Percentiles rank a stretch among this genome's conserved stretches.
Evolutionary conservation across 1,140 invertebrate genomes (phyloP).

Genomic region (Calosoma granatense): DNA sequence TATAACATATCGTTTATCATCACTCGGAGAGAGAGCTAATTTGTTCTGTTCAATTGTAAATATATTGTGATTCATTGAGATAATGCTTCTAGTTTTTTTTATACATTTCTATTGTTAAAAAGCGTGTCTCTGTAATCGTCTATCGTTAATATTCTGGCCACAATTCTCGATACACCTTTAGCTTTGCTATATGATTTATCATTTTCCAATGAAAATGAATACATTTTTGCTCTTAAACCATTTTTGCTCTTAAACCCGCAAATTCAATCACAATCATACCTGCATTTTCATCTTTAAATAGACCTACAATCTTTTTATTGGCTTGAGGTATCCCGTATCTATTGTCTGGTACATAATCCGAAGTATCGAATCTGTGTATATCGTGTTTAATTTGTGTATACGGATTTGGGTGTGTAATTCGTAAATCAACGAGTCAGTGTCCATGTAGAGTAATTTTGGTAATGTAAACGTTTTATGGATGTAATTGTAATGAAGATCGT

Average conservation of each 20-base stretch:
- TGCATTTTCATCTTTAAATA: conserved; percentile 1
- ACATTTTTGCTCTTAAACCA: neutral
- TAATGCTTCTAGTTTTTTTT: neutral
- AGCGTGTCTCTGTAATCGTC: neutral
- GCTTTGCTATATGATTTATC: neutral
- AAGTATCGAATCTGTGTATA: conserved; percentile 10
- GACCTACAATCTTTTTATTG: neutral
- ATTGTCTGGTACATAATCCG: neutral
- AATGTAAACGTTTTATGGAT: too few species aligned
- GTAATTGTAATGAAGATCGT: too few species aligned
- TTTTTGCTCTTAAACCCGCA: neutral
- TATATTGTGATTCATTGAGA: neutral
- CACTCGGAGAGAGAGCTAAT: neutral
- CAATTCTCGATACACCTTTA: neutral
- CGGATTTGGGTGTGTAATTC: neutral
- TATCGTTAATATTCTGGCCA: neutral
- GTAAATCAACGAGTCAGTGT: neutral
- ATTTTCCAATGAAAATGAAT: neutral
- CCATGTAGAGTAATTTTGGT: too few species aligned
- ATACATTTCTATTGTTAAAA: neutral
- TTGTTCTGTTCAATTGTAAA: conserved; percentile 10
- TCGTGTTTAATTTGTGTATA: conserved; percentile 23
- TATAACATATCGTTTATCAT: neutral
- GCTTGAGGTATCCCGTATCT: neutral
- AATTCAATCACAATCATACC: neutral